Conservation (phyloP, 1,140 invertebrate species). For the Oryzaephilus surinamensis region DNA sequence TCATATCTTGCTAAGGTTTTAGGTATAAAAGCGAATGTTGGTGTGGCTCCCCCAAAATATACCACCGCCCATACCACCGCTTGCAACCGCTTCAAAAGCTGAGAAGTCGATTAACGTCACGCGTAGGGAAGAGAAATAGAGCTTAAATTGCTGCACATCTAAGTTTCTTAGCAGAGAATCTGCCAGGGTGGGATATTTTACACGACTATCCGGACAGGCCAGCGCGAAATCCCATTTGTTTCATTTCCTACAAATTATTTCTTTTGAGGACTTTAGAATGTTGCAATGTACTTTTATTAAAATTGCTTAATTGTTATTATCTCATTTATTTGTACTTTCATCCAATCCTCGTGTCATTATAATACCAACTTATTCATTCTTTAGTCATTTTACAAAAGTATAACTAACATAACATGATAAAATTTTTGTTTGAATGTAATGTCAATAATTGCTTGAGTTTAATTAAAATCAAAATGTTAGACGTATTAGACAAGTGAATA, state of each 20-base stretch:
- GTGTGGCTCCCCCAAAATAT: constrained; percentile 1
- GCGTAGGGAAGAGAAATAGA: constrained; percentile 32
- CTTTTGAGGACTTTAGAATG: too few relatives aligned
- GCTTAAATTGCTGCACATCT: constrained; percentile 35
- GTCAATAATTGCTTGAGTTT: too few relatives aligned
- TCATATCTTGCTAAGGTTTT: constrained; percentile 8
- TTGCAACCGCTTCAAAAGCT: constrained; percentile 29
- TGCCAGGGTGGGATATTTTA: constrained; percentile 28
- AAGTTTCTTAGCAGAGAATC: constrained; percentile 31
- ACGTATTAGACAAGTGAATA: too few relatives aligned
- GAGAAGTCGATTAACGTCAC: constrained; percentile 35
- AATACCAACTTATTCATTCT: too few relatives aligned
- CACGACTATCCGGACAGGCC: constrained; percentile 15
- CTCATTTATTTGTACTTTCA: too few relatives aligned
- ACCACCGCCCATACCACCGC: constrained; percentile 13
- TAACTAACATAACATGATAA: too few relatives aligned
- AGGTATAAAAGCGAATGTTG: constrained; percentile 6
- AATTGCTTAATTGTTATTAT: too few relatives aligned
- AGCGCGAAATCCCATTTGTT: constrained; percentile 25
- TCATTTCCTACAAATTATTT: constrained; percentile 27
- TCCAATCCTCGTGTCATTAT: too few relatives aligned
- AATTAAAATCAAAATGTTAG: too few relatives aligned
- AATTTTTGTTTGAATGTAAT: too few relatives aligned
- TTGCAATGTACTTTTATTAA: too few relatives aligned
- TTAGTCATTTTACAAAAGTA: too few relatives aligned